A percentile compares a stretch with the other conserved stretches of the same genome.
phyloP scores from a whole-genome alignment of 2,797 vertebrate genomes.

The Myripristis murdjan region DNA sequence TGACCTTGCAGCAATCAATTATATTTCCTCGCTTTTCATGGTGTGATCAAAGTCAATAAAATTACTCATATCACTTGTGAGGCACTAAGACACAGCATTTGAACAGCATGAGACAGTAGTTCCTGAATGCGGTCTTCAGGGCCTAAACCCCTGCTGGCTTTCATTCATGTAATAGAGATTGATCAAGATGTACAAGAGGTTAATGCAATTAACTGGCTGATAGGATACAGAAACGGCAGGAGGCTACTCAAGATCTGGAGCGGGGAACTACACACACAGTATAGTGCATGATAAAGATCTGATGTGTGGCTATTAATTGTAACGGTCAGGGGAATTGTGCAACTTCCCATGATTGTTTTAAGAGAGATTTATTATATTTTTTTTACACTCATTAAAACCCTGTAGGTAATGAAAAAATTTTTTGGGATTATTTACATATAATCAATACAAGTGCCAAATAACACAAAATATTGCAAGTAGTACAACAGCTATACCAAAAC shows the following conservation, averaged over 20 bases:
- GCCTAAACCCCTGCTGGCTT: conserved; percentile 20
- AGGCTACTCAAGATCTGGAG: not conserved
- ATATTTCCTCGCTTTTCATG: not conserved
- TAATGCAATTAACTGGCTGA: conserved; percentile 3
- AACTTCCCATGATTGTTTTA: not conserved
- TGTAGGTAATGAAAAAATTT: no score
- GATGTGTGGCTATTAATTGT: not conserved
- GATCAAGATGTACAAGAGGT: conserved; percentile 11
- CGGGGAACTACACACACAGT: not conserved
- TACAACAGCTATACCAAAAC: no score
- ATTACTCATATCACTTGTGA: not conserved
- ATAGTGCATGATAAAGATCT: not conserved
- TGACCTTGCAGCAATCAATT: not conserved
- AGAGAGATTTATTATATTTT: no score
- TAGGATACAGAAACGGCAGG: conserved; percentile 4
- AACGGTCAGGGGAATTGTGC: not conserved
- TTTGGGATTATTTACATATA: no score
- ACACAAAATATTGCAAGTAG: no score
- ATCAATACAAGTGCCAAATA: no score
- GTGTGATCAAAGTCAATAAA: not conserved
- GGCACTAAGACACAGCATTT: not conserved
- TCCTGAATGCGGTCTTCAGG: not conserved
- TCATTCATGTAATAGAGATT: conserved; percentile 14
- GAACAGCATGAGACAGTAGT: not conserved
- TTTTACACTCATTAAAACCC: no score